A percentile compares a stretch with the other conserved stretches of the same genome.
These are phyloP conservation scores for Linnaemya vulpina DNA, from an alignment of 2,888 invertebrate genomes.

Conservation along the genomic window DNA sequence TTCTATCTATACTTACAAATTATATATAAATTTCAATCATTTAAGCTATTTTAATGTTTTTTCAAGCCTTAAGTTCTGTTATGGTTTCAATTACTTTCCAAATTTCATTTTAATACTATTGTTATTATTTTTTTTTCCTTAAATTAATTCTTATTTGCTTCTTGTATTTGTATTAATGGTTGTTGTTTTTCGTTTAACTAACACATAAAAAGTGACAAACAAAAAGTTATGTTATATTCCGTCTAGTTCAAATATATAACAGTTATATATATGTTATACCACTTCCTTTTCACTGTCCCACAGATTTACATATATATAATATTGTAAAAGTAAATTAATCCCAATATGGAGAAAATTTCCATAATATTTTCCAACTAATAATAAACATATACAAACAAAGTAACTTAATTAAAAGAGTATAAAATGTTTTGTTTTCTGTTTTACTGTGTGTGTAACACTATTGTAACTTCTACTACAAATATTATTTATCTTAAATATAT, in stretches of 20 bases:
- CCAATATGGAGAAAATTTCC: constrained; percentile 24
- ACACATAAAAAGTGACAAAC: constrained; percentile 55
- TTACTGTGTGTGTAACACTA: constrained; percentile 73
- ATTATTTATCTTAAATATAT: constrained; percentile 51
- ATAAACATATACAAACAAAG: constrained; percentile 13
- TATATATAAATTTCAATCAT: constrained; percentile 48
- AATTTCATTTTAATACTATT: constrained; percentile 3
- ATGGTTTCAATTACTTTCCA: constrained; percentile 5
- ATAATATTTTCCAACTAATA: constrained; percentile 29
- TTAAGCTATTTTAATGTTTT: constrained; percentile 45
- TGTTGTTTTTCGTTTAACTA: constrained; percentile 55
- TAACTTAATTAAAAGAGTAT: constrained; percentile 18
- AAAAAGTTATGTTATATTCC: constrained; percentile 44
- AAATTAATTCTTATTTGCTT: constrained; percentile 36
- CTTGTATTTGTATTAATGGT: constrained; percentile 65
- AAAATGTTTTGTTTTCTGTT: constrained; percentile 46
- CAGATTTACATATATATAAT: constrained; percentile 36
- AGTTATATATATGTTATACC: constrained; percentile 4
- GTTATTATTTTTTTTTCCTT: background rate
- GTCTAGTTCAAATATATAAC: constrained; percentile 17
- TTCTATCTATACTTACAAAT: constrained; percentile 44
- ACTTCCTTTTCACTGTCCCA: constrained; percentile 17
- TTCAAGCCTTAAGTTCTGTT: constrained; percentile 34
- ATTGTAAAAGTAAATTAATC: constrained; percentile 33
- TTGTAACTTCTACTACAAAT: constrained; percentile 68